Base-by-base conservation (phyloP, 2,888 invertebrate genomes). In the Drosophila heteroneura region DNA sequence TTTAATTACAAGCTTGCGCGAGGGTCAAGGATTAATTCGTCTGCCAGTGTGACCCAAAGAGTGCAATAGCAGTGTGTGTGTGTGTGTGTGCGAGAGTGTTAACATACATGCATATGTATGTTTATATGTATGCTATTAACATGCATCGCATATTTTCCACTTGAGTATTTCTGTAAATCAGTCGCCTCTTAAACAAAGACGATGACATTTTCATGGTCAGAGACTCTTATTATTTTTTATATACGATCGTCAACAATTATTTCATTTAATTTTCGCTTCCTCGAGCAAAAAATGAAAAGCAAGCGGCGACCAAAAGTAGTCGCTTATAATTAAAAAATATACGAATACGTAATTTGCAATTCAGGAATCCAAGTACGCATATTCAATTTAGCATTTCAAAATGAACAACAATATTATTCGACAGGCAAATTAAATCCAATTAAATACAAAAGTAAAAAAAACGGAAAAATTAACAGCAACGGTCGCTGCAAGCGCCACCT, bases 1-100 rank as follows among this genome's bases (percentile, higher is more conserved):
- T 89, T 82, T n/a, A 89, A 91, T 91, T 90, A 85, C 83, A 62
- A 79, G 76, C 74, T 74, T 65, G 44, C 19, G 28, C n/a, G 68
- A 77, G 79, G 91, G 91, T 91, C 91, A 91, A 79, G 90, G 90
- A 90, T 91, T 91, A 91, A 91, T 89, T 91, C 79, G 81, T 74
- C 77, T 59, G 71, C 62, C 51, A 52, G 61, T 59, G 54, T 77
- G 66, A 80, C 81, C 80, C 76, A 66, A 69, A 69, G 62, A 79
- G 52, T 70, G 62, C 56, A 62, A 16, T 33, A 60, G 53, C 16
- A 52, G 16, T 65, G 9, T 65, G 12, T 37, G 41, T 64, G 51
- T 60, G 56, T 53, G 30, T 54, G 56, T 53, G 30, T 26, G 26
- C 41, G 52, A 52, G 16, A 54, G 7, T 47, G 22, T 49, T 22